Evolutionary conservation across 2,888 invertebrate genomes (phyloP), one percentile per base, ranked within the genome.

Genomic region (Caenorhabditis afra): DNA sequence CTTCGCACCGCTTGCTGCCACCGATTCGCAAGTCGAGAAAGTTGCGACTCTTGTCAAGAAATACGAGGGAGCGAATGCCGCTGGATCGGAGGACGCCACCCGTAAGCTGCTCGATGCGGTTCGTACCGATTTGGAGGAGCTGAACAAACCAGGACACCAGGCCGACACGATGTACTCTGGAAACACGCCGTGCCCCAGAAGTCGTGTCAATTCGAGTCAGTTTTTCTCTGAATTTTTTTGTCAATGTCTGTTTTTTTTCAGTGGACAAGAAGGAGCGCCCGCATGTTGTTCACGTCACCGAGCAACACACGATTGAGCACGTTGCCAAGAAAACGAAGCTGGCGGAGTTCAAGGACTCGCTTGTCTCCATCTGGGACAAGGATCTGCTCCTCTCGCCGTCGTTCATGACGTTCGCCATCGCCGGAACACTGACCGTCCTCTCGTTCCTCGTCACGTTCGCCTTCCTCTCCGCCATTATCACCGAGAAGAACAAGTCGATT

Each of bases 371-470:
- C 57, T 39, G 84, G 65, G 97, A 98, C 91, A 92, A 96, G 44
- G 94, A 94, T 66, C 92, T 98, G 0, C 92, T 98, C 68, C 93
- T 93, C 90, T 95, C 95, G 39, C 94, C 94, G 0, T 94, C 96
- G 0, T 98, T 98, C 91, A 92, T 96, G 77, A 92, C 97, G 50
- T 92, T 98, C 53, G 94, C 95, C 4, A 86, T 95, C 39, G 95
- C 96, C 81, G 97, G 97, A 22, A 95, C 96, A 88, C 93, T 97
- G 81, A 96, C 97, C 0, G 95, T 97, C 94, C 93, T 96, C 92
- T 96, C 97, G 86, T 96, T 97, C 92, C 96, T 96, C 90, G 95
- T 97, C 12, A 97, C 97, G 0, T 97, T 95, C 91, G 93, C 94
- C 91, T 97, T 94, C 88, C 92, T 95, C 70, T 95, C 95, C 18